phyloP scores from a whole-genome alignment of 2,113 vertebrate genomes.

The Lampris megalopsis region DNA sequence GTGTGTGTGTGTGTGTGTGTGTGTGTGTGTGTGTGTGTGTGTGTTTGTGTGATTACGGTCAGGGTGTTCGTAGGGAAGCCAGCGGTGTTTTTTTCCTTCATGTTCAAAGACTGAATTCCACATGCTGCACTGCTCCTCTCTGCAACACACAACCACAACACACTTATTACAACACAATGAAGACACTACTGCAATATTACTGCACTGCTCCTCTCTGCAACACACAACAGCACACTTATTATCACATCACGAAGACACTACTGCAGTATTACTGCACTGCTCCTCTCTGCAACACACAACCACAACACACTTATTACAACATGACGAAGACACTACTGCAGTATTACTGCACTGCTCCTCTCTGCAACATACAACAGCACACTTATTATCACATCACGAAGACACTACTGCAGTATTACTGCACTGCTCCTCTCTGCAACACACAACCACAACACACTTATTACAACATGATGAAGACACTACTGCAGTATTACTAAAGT shows the following conservation, averaged over 20 bases:
- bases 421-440: not conserved
- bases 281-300: not conserved
- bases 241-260: too few species aligned
- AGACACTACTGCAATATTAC: not conserved
- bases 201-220: not conserved
- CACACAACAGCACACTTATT: not conserved
- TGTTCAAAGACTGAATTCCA: slow-evolving; percentile 93
- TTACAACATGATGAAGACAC: too few species aligned
- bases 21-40: not conserved
- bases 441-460: not conserved
- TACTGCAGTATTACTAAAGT: too few species aligned
- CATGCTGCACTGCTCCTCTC: slow-evolving; percentile 91
- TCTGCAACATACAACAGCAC: not conserved
- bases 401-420: too few species aligned
- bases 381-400: not conserved
- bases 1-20: slow-evolving; percentile 5
- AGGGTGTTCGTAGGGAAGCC: slow-evolving; percentile 92
- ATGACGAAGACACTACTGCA: too few species aligned
- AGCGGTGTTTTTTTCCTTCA: slow-evolving; percentile 90
- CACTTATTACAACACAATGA: not conserved
- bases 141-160: slow-evolving; percentile 31
- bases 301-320: too few species aligned
- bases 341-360: too few species aligned
- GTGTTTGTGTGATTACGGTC: slow-evolving; percentile 84
- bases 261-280: too few species aligned